phyloP scores from a whole-genome alignment of 2,113 vertebrate genomes.

The Blennius ocellaris region DNA sequence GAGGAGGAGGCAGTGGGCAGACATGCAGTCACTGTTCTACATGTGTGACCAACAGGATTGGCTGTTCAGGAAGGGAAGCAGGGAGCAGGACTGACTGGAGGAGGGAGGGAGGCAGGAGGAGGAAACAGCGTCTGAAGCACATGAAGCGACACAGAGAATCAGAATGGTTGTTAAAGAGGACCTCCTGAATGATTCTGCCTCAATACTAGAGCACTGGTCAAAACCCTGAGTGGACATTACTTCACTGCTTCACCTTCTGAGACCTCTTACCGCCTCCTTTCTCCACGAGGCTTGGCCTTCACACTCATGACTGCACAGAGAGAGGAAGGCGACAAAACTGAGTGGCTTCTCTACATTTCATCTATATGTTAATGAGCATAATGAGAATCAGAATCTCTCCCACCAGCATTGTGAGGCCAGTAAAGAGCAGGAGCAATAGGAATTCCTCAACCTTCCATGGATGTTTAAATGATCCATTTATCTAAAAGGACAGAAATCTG shows the following conservation, averaged over 20 bases:
- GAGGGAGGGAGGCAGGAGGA: neutral
- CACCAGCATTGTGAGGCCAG: neutral
- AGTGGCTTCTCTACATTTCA: constrained; percentile 50
- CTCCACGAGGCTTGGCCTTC: constrained; percentile 1
- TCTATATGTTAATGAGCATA: constrained; percentile 69
- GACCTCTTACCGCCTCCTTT: constrained; percentile 1
- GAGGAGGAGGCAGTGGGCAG: neutral
- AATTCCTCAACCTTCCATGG: constrained; percentile 18
- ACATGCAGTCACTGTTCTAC: neutral
- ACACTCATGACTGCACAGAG: constrained; percentile 76
- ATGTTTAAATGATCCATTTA: constrained; percentile 27
- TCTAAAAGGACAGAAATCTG: constrained; percentile 17
- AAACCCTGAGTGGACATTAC: neutral
- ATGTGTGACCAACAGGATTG: constrained; percentile 29
- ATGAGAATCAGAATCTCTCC: too few species aligned
- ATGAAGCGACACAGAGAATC: too few species aligned
- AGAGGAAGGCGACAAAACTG: constrained; percentile 65
- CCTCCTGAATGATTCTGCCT: constrained; percentile 6
- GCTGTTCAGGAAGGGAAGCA: constrained; percentile 15
- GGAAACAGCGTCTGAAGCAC: neutral
- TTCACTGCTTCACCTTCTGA: constrained; percentile 31
- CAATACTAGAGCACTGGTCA: constrained; percentile 1
- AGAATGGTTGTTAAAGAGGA: neutral
- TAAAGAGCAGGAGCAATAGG: constrained; percentile 12
- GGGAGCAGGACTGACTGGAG: constrained; percentile 1